Conservation (phyloP, 2,113 vertebrate genomes). For the Odocoileus virginianus region DNA sequence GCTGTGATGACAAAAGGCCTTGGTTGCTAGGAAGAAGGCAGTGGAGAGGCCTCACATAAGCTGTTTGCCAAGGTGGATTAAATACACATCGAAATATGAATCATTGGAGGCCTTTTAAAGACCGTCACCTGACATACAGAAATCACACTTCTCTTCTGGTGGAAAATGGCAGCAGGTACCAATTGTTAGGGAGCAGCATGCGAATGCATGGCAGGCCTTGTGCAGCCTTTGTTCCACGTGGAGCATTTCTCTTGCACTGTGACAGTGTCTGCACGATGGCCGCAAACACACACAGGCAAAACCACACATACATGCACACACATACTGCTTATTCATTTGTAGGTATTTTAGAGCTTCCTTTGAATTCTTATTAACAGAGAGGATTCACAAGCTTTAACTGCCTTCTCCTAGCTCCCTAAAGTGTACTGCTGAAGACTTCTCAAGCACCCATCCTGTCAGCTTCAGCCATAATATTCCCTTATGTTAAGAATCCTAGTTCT, state of each 20-base stretch:
- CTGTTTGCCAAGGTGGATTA: constrained; percentile 52
- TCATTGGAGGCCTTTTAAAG: constrained; percentile 45
- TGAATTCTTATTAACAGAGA: constrained; percentile 22
- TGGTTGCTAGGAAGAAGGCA: constrained; percentile 78
- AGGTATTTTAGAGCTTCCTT: background rate
- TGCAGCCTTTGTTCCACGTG: background rate
- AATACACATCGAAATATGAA: constrained; percentile 52
- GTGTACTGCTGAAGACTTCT: background rate
- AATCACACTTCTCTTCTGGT: constrained; percentile 34
- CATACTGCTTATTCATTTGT: background rate
- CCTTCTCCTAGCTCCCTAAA: background rate
- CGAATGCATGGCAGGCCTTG: background rate
- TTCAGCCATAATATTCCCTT: background rate
- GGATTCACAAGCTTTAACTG: background rate
- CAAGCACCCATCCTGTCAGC: background rate
- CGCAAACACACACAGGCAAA: background rate
- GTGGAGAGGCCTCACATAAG: constrained; percentile 49
- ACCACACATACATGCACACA: background rate
- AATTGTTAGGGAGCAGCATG: background rate
- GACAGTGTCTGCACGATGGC: background rate
- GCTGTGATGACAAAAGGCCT: constrained; percentile 65
- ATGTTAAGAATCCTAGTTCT: background rate
- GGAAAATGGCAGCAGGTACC: constrained; percentile 56
- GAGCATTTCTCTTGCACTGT: background rate
- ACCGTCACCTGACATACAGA: constrained; percentile 34